Evolutionary conservation across 2,888 invertebrate genomes (phyloP).

Genomic region (Cacoxenus indagator): DNA sequence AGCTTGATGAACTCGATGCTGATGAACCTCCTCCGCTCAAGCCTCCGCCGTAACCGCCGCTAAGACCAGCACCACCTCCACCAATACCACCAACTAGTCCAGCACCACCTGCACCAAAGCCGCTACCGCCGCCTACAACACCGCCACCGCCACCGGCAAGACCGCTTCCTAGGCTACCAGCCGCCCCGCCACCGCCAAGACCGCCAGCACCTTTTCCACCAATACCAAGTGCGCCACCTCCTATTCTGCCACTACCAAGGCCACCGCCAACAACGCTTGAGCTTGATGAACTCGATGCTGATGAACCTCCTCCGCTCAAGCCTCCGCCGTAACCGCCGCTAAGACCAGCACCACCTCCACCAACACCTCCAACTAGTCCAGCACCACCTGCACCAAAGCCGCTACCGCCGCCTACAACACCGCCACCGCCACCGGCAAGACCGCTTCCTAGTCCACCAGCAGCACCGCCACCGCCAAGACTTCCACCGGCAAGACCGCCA

Average conservation of each 20-base stretch:
- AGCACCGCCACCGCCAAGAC: conserved; percentile 21
- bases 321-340: conserved; percentile 23
- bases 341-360: conserved; percentile 17
- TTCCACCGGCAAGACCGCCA: conserved; percentile 22
- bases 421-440: conserved; percentile 6
- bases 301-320: conserved; percentile 9
- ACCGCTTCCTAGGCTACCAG: neutral
- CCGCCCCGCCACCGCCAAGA: conserved; percentile 12
- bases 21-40: conserved; percentile 11
- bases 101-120: conserved; percentile 25
- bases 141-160: conserved; percentile 17
- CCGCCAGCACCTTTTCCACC: conserved; percentile 1
- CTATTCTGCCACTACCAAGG: conserved; percentile 7
- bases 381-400: conserved; percentile 14
- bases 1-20: no score
- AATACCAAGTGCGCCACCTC: neutral
- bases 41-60: conserved; percentile 16
- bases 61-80: neutral
- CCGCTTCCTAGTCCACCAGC: conserved; percentile 14
- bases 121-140: conserved; percentile 26
- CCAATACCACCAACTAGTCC: conserved; percentile 16
- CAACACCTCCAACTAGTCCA: conserved; percentile 27
- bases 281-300: no score
- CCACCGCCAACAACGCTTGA: conserved; percentile 20
- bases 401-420: conserved; percentile 18